Conservation (phyloP, 2,888 invertebrate species). For the Drosophila diplacantha region DNA sequence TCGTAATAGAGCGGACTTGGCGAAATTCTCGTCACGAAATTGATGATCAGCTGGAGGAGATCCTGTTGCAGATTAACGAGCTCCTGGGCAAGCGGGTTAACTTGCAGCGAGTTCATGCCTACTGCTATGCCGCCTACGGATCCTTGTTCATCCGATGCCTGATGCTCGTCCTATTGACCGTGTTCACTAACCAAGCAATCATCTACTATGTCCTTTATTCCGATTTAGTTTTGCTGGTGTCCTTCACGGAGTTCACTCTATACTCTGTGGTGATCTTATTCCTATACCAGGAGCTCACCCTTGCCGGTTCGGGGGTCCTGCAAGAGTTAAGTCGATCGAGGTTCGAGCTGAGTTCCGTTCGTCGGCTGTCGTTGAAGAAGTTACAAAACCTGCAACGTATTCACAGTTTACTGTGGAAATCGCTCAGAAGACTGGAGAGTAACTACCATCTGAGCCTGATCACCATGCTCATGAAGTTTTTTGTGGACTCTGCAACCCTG, state of each 20-base stretch:
- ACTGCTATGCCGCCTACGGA: constrained; percentile 27
- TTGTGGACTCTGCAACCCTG: constrained; percentile 54
- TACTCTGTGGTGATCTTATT: constrained; percentile 42
- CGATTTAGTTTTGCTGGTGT: constrained; percentile 57
- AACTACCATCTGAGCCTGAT: constrained; percentile 59
- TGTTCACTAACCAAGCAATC: background rate
- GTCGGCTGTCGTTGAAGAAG: constrained; percentile 27
- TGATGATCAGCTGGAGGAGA: constrained; percentile 35
- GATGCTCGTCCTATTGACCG: background rate
- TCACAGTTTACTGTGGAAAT: constrained; percentile 55
- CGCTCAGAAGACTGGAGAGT: constrained; percentile 50
- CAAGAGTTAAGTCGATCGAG: constrained; percentile 41
- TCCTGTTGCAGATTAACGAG: constrained; percentile 32
- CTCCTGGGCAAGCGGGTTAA: constrained; percentile 40
- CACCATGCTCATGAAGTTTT: constrained; percentile 50
- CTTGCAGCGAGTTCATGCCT: constrained; percentile 27
- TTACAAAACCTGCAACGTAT: constrained; percentile 49
- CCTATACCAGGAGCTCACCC: constrained; percentile 50
- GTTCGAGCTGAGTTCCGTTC: constrained; percentile 29
- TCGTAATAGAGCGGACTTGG: constrained; percentile 52
- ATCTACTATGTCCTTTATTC: constrained; percentile 47
- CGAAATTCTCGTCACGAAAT: constrained; percentile 32
- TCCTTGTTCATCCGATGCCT: constrained; percentile 1
- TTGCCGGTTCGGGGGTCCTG: constrained; percentile 21
- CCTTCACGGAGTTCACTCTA: constrained; percentile 58